A percentile compares a stretch with the other conserved stretches of the same genome.
Evolutionary conservation across 2,797 vertebrate species (phyloP).

Genomic region (Gymnothorax reevesii): DNA sequence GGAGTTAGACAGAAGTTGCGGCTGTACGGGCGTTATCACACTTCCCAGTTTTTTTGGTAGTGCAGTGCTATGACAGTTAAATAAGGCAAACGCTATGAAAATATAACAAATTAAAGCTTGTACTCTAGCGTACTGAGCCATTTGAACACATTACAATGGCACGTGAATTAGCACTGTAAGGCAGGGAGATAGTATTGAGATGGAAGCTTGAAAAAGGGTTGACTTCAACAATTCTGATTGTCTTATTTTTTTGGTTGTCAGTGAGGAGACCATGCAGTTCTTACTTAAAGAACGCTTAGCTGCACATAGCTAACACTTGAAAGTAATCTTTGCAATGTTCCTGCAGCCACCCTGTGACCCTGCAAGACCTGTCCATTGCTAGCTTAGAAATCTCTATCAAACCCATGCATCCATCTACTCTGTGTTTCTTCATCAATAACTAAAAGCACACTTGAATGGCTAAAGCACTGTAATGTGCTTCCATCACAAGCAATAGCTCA

Average conservation of each 20-base stretch:
- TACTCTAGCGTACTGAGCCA: background rate
- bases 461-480: no score
- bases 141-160: background rate
- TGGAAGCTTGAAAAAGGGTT: background rate
- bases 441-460: background rate
- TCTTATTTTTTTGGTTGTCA: background rate
- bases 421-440: background rate
- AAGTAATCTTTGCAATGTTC: background rate
- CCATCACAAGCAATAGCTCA: no score
- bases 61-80: background rate
- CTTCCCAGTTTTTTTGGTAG: background rate
- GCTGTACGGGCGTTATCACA: background rate
- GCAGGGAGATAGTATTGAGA: constrained; percentile 19
- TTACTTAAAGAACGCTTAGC: background rate
- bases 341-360: background rate
- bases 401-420: background rate
- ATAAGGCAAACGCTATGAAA: background rate
- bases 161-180: background rate
- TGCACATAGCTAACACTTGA: background rate
- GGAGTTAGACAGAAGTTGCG: background rate
- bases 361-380: background rate
- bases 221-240: background rate
- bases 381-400: background rate
- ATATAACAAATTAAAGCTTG: background rate
- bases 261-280: background rate